A percentile compares a stretch with the other conserved stretches of the same genome.
phyloP scores from a whole-genome alignment of 2,797 vertebrate genomes.

The Siniperca undulata region DNA sequence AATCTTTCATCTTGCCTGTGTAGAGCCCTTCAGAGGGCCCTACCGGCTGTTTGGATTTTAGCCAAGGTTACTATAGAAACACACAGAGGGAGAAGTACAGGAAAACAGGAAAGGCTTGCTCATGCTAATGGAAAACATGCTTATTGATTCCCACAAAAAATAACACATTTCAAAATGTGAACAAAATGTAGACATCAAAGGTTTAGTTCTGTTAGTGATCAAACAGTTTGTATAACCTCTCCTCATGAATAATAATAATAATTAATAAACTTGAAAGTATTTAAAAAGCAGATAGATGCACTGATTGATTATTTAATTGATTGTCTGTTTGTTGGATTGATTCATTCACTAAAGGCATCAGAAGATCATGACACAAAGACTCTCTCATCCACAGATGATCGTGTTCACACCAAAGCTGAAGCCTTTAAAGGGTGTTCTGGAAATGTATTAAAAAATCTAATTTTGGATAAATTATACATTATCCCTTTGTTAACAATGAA shows the following conservation, averaged over 20 bases:
- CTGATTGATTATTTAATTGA: background rate
- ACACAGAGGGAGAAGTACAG: constrained; percentile 69
- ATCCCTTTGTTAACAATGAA: background rate
- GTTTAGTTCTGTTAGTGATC: constrained; percentile 9
- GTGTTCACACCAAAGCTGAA: background rate
- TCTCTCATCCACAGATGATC: background rate
- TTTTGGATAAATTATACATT: constrained; percentile 8
- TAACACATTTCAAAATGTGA: constrained; percentile 23
- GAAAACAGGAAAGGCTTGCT: constrained; percentile 59
- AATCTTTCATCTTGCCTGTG: constrained; percentile 77
- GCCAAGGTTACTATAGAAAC: constrained; percentile 84
- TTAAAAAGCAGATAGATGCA: constrained; percentile 3
- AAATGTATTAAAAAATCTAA: background rate
- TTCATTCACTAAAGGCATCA: background rate
- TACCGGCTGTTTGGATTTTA: constrained; percentile 79
- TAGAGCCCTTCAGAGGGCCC: constrained; percentile 80
- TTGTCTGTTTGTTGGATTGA: background rate
- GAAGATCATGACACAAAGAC: constrained; percentile 1
- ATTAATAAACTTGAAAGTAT: constrained; percentile 1
- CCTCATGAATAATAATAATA: background rate
- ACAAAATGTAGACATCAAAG: constrained; percentile 8
- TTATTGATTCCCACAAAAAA: constrained; percentile 23
- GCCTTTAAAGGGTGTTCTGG: constrained; percentile 2
- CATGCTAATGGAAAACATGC: constrained; percentile 54
- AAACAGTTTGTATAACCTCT: background rate